Evolutionary conservation across 1,140 invertebrate species (phyloP), one percentile per base, ranked within the genome.

Genomic region (Telenomus remus): DNA sequence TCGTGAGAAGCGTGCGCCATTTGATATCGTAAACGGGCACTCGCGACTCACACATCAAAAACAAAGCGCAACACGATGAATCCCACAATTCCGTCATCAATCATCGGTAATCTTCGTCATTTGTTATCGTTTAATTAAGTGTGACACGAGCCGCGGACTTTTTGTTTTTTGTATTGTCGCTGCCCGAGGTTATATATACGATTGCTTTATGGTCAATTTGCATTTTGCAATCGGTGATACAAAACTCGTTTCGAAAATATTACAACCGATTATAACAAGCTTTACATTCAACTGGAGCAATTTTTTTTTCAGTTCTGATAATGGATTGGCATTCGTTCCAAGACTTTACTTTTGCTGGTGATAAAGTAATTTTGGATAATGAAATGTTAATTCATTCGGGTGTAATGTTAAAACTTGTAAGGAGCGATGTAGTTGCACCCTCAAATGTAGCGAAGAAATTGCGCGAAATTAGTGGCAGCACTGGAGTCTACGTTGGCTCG

Each of bases 391-490:
- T 63, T 68, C 14, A 50, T 61, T 74, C 43, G 16, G 47, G 50
- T 51, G 10, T 57, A 68, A 74, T 68, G 71, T 37, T 63, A 68
- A 69, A 75, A 75, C 13, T 75, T 61, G 59, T 64, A 64, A 27
- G 55, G 16, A 47, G 47, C 51, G 4, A 57, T 55, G 70, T 49
- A 65, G 55, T 54, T 42, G 71, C 46, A 14, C 65, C 56, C 66
- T 60, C 47, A 70, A 78, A 73, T 66, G 64, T 57, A 64, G 53
- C 69, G 69, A 73, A 65, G 69, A 77, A 68, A 77, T 77, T 69
- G 60, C 63, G 66, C 71, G 68, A 68, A 68, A 77, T 77, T 66
- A 77, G 55, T 68, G 46, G 37, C 53, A 60, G 34, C 47, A 37
- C 14, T 48, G 54, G 48, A 69, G 75, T 55, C 69, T 70, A 33